Conservation (phyloP, 2,888 invertebrate species). For the Osedax fenrisi region DNA sequence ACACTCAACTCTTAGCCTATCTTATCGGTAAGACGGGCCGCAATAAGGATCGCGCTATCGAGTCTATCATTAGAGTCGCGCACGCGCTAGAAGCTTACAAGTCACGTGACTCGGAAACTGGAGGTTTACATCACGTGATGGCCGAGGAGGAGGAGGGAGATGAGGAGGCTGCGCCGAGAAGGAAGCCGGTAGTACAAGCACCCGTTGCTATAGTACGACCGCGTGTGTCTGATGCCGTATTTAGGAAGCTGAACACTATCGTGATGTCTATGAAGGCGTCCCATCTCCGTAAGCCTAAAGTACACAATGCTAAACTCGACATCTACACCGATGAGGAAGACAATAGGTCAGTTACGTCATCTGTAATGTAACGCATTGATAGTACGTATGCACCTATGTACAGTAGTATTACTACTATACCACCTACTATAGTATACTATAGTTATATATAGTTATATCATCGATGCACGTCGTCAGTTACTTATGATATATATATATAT, state of each 20-base stretch:
- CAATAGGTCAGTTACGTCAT: background rate
- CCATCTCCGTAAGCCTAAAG: background rate
- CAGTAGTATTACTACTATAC: no score
- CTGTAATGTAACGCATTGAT: no score
- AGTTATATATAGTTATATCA: no score
- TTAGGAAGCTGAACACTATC: background rate
- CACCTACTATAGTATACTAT: no score
- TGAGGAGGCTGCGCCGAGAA: background rate
- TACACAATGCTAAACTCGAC: background rate
- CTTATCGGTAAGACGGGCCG: background rate
- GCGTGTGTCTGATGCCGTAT: background rate
- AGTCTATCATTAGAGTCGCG: constrained; percentile 9
- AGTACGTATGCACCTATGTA: no score
- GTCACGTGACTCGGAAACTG: background rate
- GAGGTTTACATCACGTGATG: no score
- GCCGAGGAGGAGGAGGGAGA: no score
- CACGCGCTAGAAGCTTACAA: constrained; percentile 2
- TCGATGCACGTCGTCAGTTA: no score
- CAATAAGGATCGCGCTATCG: background rate
- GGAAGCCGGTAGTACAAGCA: background rate
- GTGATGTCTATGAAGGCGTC: background rate
- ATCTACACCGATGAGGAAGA: background rate
- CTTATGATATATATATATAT: no score
- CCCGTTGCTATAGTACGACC: background rate
- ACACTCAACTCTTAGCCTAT: background rate